Conservation (phyloP, 2,888 invertebrate genomes). For the Callosobruchus maculatus region DNA sequence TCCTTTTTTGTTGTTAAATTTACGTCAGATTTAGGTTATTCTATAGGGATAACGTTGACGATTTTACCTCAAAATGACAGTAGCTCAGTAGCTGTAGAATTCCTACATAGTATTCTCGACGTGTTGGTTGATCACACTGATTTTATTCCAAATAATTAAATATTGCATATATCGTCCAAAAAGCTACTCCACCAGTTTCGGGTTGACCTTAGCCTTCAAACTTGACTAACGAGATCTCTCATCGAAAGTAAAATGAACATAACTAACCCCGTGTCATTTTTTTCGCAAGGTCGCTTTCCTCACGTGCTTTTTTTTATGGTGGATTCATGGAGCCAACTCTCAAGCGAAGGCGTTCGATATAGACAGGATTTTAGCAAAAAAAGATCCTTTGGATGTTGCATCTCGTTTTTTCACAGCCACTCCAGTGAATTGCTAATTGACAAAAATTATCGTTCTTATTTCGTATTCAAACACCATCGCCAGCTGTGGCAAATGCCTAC, state of each 20-base stretch:
- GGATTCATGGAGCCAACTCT: neutral
- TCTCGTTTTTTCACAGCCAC: neutral
- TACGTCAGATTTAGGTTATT: too few species aligned
- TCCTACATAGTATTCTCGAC: too few species aligned
- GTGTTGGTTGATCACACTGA: too few species aligned
- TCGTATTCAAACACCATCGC: neutral
- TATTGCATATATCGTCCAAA: neutral
- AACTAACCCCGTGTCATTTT: neutral
- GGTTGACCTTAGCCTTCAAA: neutral
- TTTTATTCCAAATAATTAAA: too few species aligned
- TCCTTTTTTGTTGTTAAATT: too few species aligned
- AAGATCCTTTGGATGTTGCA: neutral
- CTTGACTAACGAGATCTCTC: neutral
- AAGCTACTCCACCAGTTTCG: neutral
- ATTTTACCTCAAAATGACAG: too few species aligned
- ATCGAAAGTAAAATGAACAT: neutral
- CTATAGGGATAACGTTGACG: too few species aligned
- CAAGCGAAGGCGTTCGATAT: neutral
- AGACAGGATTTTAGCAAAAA: neutral
- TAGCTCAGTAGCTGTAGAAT: too few species aligned
- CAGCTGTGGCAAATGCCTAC: neutral
- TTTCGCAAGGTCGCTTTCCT: neutral
- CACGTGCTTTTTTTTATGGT: neutral
- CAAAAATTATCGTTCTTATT: neutral
- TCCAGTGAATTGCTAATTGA: neutral